Base-by-base conservation (phyloP, 1,140 invertebrate genomes). In the Gryllus bimaculatus region DNA sequence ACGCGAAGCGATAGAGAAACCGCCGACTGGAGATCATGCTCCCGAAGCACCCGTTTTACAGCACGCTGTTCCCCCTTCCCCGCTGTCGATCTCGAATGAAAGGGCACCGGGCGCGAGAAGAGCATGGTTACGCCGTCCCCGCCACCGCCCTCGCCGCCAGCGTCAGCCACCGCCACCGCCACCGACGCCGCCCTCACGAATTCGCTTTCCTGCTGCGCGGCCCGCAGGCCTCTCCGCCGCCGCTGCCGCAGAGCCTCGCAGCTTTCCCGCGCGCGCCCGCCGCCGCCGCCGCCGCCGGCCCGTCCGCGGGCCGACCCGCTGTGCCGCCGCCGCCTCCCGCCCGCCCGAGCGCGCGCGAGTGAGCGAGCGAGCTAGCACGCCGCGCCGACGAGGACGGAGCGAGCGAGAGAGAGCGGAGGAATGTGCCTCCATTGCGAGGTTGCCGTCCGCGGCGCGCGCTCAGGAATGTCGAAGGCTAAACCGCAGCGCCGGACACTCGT, bases 241-340 rank as follows among this genome's bases (percentile, higher is more conserved):
- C 84, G 84, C 75, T 81, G 83, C 73, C 83, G 84, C 79, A 82
- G 81, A 54, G 83, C 81, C 78, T 80, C 83, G 49, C 84, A 84
- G 80, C 81, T 82, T 73, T 83, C 83, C 81, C 82, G 83, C 79
- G 77, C 82, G 82, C 82, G 82, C 81, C 82, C 80, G 81, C 77
- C 79, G 79, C 81, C 80, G 81, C 77, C 79, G 79, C 81, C 26
- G 26, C 26, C 18, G 54, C 18, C 54, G 10, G 54, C 18, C 54
- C 10, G 10, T 66, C 54, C 54, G 74, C 20, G 20, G 74, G 10
- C 74, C 47, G 73, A 20, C 73, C 20, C 15, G 73, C 73, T 20
- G 20, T 5, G 73, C 20, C 15, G 73, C 15, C 20, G 73, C 20
- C 15, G 73, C 15, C 26, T 39, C 26, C 18, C 74, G 10, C n/a